phyloP scores from a whole-genome alignment of 30 jellyfish, hydroid and myxozoan species.

The Aurelia coerulea region DNA sequence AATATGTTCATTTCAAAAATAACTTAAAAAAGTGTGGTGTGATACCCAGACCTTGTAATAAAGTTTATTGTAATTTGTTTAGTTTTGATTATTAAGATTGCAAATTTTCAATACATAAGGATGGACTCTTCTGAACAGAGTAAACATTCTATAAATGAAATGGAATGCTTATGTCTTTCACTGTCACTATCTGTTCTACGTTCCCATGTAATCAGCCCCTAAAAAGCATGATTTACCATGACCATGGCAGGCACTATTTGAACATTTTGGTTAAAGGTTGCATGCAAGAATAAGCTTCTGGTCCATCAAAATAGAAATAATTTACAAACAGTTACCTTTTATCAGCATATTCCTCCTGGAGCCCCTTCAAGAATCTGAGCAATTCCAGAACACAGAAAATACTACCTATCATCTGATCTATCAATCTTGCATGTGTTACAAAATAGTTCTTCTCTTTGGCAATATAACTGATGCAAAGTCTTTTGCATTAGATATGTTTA shows the following conservation, averaged over 20 bases:
- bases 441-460: background rate
- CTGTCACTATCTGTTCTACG: background rate
- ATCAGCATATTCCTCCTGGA: slow-evolving; percentile 16
- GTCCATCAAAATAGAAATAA: background rate
- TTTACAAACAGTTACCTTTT: background rate
- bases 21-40: background rate
- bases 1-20: background rate
- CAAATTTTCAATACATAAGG: too few relatives aligned
- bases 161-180: background rate
- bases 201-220: too few relatives aligned
- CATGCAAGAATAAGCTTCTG: too few relatives aligned
- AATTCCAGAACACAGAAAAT: background rate
- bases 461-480: background rate
- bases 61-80: too few relatives aligned
- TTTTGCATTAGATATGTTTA: background rate
- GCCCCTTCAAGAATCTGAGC: slow-evolving; percentile 18
- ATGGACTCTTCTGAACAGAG: background rate
- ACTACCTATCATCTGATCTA: background rate
- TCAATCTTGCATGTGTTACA: background rate
- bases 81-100: background rate
- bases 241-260: background rate
- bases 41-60: too few relatives aligned
- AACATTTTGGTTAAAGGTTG: too few relatives aligned
- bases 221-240: background rate
- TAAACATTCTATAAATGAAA: background rate